Conservation (phyloP, 1,140 invertebrate genomes). For the Diorhabda elongata region DNA sequence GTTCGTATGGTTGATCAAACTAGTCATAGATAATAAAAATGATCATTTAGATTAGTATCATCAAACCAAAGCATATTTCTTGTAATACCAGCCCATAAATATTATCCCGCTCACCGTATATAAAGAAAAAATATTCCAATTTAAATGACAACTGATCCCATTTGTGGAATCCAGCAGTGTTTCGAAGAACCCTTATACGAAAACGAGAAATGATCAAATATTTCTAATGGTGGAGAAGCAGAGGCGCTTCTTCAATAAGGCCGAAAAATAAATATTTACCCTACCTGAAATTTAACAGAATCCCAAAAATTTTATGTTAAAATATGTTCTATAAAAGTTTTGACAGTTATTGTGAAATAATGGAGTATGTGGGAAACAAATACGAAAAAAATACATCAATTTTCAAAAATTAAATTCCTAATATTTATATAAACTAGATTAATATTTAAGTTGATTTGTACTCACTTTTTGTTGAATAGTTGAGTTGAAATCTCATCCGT, state of each 20-base stretch:
- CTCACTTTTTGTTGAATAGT: no score
- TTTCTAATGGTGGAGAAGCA: background rate
- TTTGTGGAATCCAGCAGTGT: background rate
- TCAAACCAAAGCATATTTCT: constrained; percentile 2
- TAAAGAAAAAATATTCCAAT: constrained; percentile 3
- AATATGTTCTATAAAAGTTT: no score
- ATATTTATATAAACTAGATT: no score
- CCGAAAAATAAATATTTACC: no score
- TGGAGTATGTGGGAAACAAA: no score
- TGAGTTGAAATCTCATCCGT: no score
- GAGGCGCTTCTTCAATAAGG: background rate
- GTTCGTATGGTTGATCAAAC: background rate
- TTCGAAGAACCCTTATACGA: background rate
- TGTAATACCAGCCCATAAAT: constrained; percentile 2
- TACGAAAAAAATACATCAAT: no score
- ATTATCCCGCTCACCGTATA: background rate
- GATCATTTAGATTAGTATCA: background rate
- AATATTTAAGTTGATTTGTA: no score
- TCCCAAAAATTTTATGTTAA: no score
- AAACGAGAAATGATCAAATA: constrained; percentile 1
- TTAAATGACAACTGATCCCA: constrained; percentile 2
- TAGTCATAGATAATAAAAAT: background rate
- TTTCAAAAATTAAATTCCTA: no score
- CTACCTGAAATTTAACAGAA: no score
- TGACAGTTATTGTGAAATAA: no score